A percentile compares a stretch with the other conserved stretches of the same genome.
Conservation (phyloP, 2,888 invertebrate species). For the Formica aserva region DNA sequence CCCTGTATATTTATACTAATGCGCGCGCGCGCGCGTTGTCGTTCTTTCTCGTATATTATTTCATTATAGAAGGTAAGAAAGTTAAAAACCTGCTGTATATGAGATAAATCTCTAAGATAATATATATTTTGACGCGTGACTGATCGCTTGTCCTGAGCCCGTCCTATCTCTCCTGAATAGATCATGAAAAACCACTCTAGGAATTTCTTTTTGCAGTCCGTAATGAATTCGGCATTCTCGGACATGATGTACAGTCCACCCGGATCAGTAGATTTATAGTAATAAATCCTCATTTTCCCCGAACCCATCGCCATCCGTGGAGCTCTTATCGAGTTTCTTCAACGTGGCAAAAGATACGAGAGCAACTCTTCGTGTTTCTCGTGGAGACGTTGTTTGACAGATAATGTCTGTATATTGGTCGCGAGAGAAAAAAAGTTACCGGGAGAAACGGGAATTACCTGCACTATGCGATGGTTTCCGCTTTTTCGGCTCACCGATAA, state of each 20-base stretch:
- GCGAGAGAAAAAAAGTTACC: slow-evolving; percentile 57
- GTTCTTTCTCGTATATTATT: too few relatives aligned
- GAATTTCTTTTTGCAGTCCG: neutral
- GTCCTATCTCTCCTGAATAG: neutral
- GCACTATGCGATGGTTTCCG: slow-evolving; percentile 42
- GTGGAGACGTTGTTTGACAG: slow-evolving; percentile 33
- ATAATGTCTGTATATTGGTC: slow-evolving; percentile 65
- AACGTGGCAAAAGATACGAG: slow-evolving; percentile 47
- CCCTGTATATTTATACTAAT: too few relatives aligned
- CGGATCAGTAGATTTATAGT: neutral
- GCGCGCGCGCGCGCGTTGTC: too few relatives aligned
- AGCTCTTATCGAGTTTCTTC: slow-evolving; percentile 41
- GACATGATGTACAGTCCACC: neutral
- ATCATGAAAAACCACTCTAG: neutral
- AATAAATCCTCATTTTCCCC: slow-evolving; percentile 18
- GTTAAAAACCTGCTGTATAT: neutral
- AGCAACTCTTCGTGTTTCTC: slow-evolving; percentile 35
- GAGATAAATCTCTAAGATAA: neutral
- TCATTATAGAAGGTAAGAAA: neutral
- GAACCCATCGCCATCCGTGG: neutral
- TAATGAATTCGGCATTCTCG: slow-evolving; percentile 27
- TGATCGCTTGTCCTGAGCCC: neutral
- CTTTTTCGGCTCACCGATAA: slow-evolving; percentile 64
- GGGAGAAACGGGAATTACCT: slow-evolving; percentile 53
- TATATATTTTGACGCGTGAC: neutral